Evolutionary conservation across 2,888 invertebrate species (phyloP), one percentile per base, ranked within the genome.

Genomic region (Psococerastis gibbosa): DNA sequence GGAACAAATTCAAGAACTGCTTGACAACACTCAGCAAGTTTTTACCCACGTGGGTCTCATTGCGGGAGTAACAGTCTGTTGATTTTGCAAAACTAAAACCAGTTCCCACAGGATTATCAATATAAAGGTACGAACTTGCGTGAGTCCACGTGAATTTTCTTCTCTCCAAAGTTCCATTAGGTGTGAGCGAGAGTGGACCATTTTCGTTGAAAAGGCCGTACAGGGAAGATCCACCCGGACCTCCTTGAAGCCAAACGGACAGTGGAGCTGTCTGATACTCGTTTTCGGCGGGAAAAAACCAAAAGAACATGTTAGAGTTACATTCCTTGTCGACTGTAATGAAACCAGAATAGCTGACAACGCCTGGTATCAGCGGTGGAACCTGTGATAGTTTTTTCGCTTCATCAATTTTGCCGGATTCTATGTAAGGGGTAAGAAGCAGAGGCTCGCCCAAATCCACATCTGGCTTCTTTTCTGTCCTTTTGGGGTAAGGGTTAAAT

Each of bases 71-170:
- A 0, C 89, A 88, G 45, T 61, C 69, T 16, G 75, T 72, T 43
- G 70, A 61, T 2, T 75, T 70, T 0, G 89, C 87, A 54, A 85
- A 89, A 61, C 89, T 89, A 56, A 79, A 92, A 0, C 91, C 91
- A 2, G 87, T 81, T 2, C 87, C 85, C 1, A 84, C 91, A 0
- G 91, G 91, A 59, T 87, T 91, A 58, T 92, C 91, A 45, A 92
- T 80, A 57, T 82, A 92, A 44, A 91, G 69, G 34, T 91, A 60
- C 51, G 78, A 76, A 57, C 84, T 83, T n/a, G 72, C 73, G 23
- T 69, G 60, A 45, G 74, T 77, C 91, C 91, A 92, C 4, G 78
- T 72, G 52, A 76, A 78, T 52, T 78, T 71, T 32, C 85, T 69
- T 48, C 70, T 62, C 50, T 67, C 63, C 43, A 78, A 59, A 52